Evolutionary conservation across 2,797 vertebrate species (phyloP).

Genomic region (Cyprinodon diabolis): DNA sequence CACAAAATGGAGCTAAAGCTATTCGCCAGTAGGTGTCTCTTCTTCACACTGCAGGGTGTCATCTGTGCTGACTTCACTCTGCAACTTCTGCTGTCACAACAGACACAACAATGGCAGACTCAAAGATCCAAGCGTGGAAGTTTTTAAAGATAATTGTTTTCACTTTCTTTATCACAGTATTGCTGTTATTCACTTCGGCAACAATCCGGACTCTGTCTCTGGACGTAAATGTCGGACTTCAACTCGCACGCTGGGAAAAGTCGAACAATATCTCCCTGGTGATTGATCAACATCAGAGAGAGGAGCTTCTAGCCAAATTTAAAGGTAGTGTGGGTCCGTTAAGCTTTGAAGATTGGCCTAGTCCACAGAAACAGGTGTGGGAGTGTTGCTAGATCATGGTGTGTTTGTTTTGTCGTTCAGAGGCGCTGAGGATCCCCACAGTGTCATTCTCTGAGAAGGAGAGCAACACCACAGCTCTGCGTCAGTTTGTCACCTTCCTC

Average conservation of each 20-base stretch:
- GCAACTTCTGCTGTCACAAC: conserved; percentile 7
- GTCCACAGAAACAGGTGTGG: no score
- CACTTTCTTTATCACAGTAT: conserved; percentile 22
- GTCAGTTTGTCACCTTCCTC: conserved; percentile 84
- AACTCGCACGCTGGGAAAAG: conserved; percentile 76
- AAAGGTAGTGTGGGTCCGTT: conserved; percentile 76
- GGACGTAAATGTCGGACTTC: conserved; percentile 74
- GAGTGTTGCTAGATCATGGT: background rate
- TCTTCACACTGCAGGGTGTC: background rate
- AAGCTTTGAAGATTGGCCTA: background rate
- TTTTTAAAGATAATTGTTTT: conserved; percentile 58
- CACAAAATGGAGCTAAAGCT: background rate
- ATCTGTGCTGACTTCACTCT: background rate
- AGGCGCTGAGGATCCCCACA: conserved; percentile 90
- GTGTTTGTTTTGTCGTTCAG: conserved; percentile 65
- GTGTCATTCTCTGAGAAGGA: conserved; percentile 82
- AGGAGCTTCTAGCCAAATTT: conserved; percentile 76
- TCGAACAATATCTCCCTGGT: conserved; percentile 57
- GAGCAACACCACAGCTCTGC: conserved; percentile 84
- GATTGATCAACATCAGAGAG: conserved; percentile 64
- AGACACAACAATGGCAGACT: conserved; percentile 53
- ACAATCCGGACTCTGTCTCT: conserved; percentile 73
- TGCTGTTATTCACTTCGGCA: conserved; percentile 55
- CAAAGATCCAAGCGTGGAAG: conserved; percentile 29
- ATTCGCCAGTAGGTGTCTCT: conserved; percentile 39